Conservation (phyloP, 1,140 invertebrate genomes). For the Chrysoperla carnea region DNA sequence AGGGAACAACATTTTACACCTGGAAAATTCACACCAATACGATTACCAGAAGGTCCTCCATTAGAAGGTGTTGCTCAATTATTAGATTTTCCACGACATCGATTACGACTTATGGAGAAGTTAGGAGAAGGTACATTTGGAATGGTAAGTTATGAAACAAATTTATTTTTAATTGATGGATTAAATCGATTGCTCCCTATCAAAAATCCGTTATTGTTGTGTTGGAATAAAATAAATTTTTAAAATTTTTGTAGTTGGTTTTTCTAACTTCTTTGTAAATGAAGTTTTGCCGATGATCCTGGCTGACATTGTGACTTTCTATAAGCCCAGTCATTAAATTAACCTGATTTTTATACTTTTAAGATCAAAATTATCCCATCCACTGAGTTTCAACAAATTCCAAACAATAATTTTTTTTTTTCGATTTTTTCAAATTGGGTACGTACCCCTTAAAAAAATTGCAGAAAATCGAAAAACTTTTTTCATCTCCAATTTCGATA, state of each 20-base stretch:
- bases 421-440: too few relatives aligned
- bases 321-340: too few relatives aligned
- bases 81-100: slow-evolving; percentile 61
- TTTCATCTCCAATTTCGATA: too few relatives aligned
- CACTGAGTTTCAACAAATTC: too few relatives aligned
- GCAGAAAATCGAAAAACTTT: too few relatives aligned
- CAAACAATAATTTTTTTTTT: too few relatives aligned
- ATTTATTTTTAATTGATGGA: background rate
- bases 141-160: slow-evolving; percentile 52
- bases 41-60: slow-evolving; percentile 43
- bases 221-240: background rate
- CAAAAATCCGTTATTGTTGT: background rate
- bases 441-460: too few relatives aligned
- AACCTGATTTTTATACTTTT: too few relatives aligned
- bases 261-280: too few relatives aligned
- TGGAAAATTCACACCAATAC: slow-evolving; percentile 44
- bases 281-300: too few relatives aligned
- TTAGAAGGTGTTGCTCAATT: slow-evolving; percentile 36
- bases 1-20: slow-evolving; percentile 38
- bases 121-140: slow-evolving; percentile 78
- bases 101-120: slow-evolving; percentile 67
- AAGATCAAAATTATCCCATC: too few relatives aligned
- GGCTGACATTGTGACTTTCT: too few relatives aligned
- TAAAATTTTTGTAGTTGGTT: background rate
- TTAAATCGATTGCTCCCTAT: background rate